These are phyloP conservation scores for Sebastes paucispinis DNA, from an alignment of 2,797 vertebrate genomes.

Conservation along the genomic window DNA sequence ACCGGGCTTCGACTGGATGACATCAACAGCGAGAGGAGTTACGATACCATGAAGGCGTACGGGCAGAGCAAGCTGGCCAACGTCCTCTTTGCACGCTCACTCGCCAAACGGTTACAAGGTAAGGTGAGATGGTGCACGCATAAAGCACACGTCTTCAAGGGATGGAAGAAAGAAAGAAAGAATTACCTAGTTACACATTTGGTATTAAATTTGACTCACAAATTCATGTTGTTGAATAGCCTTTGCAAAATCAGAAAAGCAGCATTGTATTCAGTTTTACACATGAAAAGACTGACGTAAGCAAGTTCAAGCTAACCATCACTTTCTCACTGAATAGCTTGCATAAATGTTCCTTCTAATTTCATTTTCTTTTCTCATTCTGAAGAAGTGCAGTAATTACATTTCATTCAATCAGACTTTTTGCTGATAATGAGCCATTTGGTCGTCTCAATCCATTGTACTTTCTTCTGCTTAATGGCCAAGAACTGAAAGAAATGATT, in stretches of 20 bases:
- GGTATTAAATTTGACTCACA: background rate
- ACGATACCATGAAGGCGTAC: conserved; percentile 86
- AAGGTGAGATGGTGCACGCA: conserved; percentile 61
- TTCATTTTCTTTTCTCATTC: background rate
- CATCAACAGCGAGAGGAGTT: conserved; percentile 89
- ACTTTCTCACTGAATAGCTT: background rate
- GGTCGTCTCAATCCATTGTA: background rate
- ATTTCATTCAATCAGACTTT: background rate
- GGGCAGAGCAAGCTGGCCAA: conserved; percentile 96
- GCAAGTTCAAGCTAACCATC: background rate
- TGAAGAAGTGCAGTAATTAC: background rate
- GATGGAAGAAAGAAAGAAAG: background rate
- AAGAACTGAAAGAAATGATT: background rate
- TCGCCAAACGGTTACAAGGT: conserved; percentile 88
- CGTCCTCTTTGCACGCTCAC: conserved; percentile 87
- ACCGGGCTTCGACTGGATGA: conserved; percentile 88
- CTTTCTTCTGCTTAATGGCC: background rate
- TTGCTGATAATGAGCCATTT: background rate
- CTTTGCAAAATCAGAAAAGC: background rate
- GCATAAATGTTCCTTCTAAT: background rate
- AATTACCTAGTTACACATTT: background rate
- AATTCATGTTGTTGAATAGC: no score
- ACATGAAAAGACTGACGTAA: background rate
- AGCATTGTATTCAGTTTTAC: background rate
- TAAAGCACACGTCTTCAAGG: background rate